These are phyloP conservation scores for Masnerella sp. DNA, from an alignment of 2,888 invertebrate species.

Conservation along the genomic window DNA sequence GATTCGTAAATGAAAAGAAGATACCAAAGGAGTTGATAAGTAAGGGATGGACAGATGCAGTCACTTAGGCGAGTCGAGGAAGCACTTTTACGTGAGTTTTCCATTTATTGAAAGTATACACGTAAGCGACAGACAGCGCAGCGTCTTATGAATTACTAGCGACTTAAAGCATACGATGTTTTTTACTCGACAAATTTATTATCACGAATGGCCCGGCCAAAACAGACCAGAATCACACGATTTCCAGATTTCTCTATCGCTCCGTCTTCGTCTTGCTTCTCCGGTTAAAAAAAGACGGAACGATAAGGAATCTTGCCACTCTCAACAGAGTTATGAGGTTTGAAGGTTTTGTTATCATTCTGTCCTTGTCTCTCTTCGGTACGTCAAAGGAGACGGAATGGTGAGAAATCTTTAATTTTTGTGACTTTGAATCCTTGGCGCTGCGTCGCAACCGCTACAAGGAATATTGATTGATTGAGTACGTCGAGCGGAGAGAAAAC, in stretches of 20 bases:
- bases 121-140: slow-evolving; percentile 56
- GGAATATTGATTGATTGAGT: slow-evolving; percentile 60
- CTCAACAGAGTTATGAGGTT: no score
- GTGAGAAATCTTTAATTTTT: no score
- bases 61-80: slow-evolving; percentile 61
- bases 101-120: slow-evolving; percentile 66
- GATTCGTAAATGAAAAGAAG: slow-evolving; percentile 52
- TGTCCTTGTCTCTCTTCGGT: no score
- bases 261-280: no score
- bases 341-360: no score
- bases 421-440: slow-evolving; percentile 47
- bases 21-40: slow-evolving; percentile 3
- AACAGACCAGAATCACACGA: no score
- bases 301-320: no score
- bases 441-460: slow-evolving; percentile 48
- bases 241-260: no score
- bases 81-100: slow-evolving; percentile 67
- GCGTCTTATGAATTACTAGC: slow-evolving; percentile 50
- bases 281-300: slow-evolving; percentile 13
- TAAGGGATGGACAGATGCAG: slow-evolving; percentile 24
- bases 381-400: no score
- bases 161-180: slow-evolving; percentile 49
- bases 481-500: slow-evolving; percentile 27
- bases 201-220: slow-evolving; percentile 30
- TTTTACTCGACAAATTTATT: slow-evolving; percentile 59